Conservation (phyloP, 1,140 invertebrate genomes). For the Plectrocnemia conspersa region DNA sequence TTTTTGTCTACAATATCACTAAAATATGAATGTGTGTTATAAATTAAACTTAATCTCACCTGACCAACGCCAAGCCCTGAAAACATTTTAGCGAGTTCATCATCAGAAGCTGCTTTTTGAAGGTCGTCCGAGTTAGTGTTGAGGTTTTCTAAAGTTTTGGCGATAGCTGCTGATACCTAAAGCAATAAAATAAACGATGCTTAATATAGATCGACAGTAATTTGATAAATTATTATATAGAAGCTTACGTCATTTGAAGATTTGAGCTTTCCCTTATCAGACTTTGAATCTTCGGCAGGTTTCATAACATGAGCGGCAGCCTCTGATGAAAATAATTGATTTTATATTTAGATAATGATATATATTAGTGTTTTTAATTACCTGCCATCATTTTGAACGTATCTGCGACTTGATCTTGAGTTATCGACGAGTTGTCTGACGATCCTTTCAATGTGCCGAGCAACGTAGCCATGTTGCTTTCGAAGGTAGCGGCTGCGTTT, state of each 20-base stretch:
- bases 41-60: too few species aligned
- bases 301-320: conserved; percentile 47
- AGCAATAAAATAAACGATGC: background rate
- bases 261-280: conserved; percentile 13
- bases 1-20: too few species aligned
- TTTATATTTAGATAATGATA: background rate
- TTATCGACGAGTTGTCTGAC: conserved; percentile 40
- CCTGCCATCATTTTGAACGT: conserved; percentile 49
- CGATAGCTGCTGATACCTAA: conserved; percentile 48
- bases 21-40: too few species aligned
- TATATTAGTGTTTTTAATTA: conserved; percentile 22
- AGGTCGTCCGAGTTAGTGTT: conserved; percentile 49
- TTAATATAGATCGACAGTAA: background rate
- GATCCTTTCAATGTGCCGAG: conserved; percentile 48
- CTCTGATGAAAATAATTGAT: conserved; percentile 35
- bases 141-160: conserved; percentile 45
- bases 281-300: conserved; percentile 37
- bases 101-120: conserved; percentile 50
- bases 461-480: conserved; percentile 57
- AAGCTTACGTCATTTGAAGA: conserved; percentile 28
- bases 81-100: conserved; percentile 55
- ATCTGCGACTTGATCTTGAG: conserved; percentile 46
- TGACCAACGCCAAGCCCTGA: conserved; percentile 33
- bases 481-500: conserved; percentile 57
- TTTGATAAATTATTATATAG: background rate